Evolutionary conservation across 2,113 vertebrate genomes (phyloP), one percentile per base, ranked within the genome.

Genomic region (Alligator mississippiensis): DNA sequence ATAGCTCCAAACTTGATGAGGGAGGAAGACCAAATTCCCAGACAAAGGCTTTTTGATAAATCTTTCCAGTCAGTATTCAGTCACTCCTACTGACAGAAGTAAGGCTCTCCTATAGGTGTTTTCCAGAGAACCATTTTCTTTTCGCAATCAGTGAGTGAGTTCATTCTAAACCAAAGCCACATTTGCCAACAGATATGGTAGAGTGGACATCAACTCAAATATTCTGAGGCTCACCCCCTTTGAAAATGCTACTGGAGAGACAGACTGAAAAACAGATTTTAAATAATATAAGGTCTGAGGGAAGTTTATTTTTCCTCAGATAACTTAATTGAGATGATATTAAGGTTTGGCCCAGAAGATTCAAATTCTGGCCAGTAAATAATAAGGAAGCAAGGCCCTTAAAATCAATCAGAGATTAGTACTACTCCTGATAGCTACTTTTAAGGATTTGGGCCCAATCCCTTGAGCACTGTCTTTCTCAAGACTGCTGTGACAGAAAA

Each of bases 321-420:
- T 58, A 70, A 38, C 75, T 80, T 75, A 28, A 74, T 30, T 30
- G 66, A 34, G 34, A 70, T 70, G 34, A 70, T 11, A 10, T 3
- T 77, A 14, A 90, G 4, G 1, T 78, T n/a, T 70, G 25, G 84
- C 76, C 60, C 79, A 59, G 58, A 4, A 79, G 79, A 74, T 2
- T 38, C 80, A 77, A 91, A 90, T 80, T 88, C 66, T 75, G 11
- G 59, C 55, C 21, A n/a, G 22, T 74, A 54, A 91, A 34, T 16
- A 91, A 64, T 16, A 83, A 78, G 82, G 82, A 60, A 5, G 12
- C 6, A 11, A 1, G 1, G 11, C 62, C 10, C 87, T 30, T 30
- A 28, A 70, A 30, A 19, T 19, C 9, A 5, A 70, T 47, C 8
- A 47, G 47, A 47, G 47, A 47, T 47, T 8, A n/a, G n/a, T n/a